These are phyloP conservation scores for Drosophila carrolli DNA, from an alignment of 1,140 invertebrate species.

Conservation along the genomic window DNA sequence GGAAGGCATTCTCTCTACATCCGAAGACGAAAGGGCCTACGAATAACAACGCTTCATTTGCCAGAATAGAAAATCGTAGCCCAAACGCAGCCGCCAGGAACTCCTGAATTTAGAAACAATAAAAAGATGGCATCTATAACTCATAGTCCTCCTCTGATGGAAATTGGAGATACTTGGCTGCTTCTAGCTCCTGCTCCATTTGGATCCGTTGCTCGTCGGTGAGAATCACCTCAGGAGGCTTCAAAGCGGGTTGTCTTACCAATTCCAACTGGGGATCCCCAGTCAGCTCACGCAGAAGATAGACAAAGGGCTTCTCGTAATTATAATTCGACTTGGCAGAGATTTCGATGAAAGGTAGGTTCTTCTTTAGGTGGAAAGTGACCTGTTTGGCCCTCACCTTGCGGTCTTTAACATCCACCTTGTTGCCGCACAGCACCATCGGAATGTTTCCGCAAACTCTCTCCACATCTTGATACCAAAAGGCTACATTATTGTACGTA, in stretches of 20 bases:
- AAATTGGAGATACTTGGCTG: not conserved
- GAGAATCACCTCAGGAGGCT: slow-evolving; percentile 95
- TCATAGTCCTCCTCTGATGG: not conserved
- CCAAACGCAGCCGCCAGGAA: too few species aligned
- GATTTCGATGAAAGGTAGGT: slow-evolving; percentile 98
- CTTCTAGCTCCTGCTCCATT: not conserved
- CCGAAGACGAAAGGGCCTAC: too few species aligned
- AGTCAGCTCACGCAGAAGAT: slow-evolving; percentile 97
- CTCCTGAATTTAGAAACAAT: too few species aligned
- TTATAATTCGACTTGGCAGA: slow-evolving; percentile 99
- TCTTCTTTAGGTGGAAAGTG: slow-evolving; percentile 99
- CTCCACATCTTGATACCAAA: slow-evolving; percentile 99
- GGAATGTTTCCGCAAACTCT: slow-evolving; percentile 99
- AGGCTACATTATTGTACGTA: slow-evolving; percentile 99
- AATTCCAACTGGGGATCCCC: slow-evolving; percentile 99
- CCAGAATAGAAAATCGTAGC: too few species aligned
- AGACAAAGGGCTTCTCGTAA: slow-evolving; percentile 87
- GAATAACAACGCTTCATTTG: too few species aligned
- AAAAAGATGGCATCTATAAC: too few species aligned
- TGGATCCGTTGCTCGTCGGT: not conserved
- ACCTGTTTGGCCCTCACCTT: slow-evolving; percentile 99
- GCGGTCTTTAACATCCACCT: slow-evolving; percentile 99
- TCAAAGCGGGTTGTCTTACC: slow-evolving; percentile 96
- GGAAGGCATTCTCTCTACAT: too few species aligned
- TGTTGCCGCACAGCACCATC: slow-evolving; percentile 98